Conservation (phyloP, 2,113 vertebrate species). For the Scytalopus superciliaris region DNA sequence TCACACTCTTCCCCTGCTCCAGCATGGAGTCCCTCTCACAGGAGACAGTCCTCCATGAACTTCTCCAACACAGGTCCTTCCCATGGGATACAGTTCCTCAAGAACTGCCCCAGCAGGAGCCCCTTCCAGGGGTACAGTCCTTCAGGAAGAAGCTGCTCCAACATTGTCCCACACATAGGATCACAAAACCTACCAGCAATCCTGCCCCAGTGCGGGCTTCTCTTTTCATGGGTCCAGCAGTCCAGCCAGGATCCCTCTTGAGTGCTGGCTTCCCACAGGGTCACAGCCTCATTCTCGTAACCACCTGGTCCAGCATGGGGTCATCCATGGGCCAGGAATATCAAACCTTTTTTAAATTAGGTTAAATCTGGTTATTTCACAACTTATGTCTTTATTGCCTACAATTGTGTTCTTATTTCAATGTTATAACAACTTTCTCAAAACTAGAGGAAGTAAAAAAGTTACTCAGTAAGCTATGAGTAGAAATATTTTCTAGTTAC, state of each 20-base stretch:
- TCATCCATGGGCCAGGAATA: neutral
- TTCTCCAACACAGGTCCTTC: neutral
- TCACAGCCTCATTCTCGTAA: neutral
- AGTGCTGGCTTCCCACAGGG: no score
- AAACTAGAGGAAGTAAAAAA: neutral
- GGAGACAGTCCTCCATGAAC: neutral
- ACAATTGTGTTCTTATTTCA: neutral
- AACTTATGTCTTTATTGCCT: neutral
- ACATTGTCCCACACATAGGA: no score
- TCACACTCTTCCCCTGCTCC: neutral
- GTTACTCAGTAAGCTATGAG: neutral
- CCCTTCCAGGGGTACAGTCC: neutral
- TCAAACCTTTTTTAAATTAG: neutral
- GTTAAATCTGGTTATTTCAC: neutral
- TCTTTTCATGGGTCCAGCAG: accelerated
- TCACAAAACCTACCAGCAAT: neutral
- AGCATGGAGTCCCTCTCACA: neutral
- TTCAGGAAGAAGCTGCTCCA: neutral
- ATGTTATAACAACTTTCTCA: neutral
- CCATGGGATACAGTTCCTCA: neutral
- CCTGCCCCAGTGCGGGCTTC: neutral
- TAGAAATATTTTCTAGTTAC: neutral
- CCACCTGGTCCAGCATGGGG: neutral
- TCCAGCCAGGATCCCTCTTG: neutral
- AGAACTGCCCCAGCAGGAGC: neutral